These are phyloP conservation scores for Abrostola triplasia DNA, from an alignment of 2,888 invertebrate genomes.

Conservation along the genomic window DNA sequence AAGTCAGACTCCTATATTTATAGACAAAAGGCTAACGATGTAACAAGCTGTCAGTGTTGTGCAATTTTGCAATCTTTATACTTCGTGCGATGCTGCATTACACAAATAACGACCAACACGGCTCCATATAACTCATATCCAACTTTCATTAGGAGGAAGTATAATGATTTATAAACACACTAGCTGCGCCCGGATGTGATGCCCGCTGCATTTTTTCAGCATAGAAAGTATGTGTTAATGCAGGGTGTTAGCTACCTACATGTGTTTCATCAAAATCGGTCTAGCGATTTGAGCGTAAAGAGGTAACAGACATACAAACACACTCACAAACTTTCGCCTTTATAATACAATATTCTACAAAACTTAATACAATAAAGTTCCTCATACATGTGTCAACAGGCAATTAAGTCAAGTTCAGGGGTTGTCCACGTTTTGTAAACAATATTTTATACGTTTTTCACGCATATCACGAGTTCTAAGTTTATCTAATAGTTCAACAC, in stretches of 20 bases:
- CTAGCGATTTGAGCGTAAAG: no score
- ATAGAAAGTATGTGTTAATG: no score
- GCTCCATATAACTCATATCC: conserved; percentile 17
- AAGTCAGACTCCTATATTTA: conserved; percentile 17
- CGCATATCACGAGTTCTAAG: conserved; percentile 15
- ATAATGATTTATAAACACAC: conserved; percentile 4
- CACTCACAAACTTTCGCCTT: no score
- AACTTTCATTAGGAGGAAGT: conserved; percentile 12
- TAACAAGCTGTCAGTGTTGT: conserved; percentile 22
- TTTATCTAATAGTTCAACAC: conserved; percentile 42
- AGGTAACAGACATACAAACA: no score
- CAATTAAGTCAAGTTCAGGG: conserved; percentile 24
- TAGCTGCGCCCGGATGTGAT: no score
- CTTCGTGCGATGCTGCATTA: conserved; percentile 22
- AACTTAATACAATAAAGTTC: not conserved
- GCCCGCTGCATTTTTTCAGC: no score
- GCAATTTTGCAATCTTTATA: conserved; percentile 36
- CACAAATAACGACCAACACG: conserved; percentile 24
- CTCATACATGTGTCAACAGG: conserved; percentile 6
- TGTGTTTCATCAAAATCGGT: no score
- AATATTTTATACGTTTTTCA: conserved; percentile 10
- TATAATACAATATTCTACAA: not conserved
- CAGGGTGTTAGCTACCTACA: no score
- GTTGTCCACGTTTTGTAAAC: conserved; percentile 12
- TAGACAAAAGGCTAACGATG: conserved; percentile 32